These are phyloP conservation scores for Enhydra lutris DNA, from an alignment of 2,113 vertebrate species.

Conservation along the genomic window DNA sequence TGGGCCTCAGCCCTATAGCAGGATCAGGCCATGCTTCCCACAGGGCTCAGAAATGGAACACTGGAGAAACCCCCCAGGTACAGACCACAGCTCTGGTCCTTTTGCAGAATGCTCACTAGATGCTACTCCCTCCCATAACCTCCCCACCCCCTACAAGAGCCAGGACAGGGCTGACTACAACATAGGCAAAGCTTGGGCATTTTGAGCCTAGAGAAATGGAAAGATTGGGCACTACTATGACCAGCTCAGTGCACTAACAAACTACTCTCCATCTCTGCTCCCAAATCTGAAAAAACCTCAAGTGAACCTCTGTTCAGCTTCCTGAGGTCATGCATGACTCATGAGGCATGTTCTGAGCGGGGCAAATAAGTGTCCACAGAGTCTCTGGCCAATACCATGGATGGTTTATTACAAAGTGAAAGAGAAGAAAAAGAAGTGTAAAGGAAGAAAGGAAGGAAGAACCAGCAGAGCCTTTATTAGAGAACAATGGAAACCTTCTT, in stretches of 20 bases:
- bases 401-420: conserved; percentile 2
- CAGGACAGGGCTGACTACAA: background rate
- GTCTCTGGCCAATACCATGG: background rate
- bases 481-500: background rate
- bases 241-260: background rate
- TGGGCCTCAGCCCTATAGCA: rapidly evolving
- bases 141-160: background rate
- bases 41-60: background rate
- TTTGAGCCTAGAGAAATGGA: background rate
- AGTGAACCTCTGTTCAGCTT: background rate
- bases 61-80: background rate
- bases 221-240: background rate
- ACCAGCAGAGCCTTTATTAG: background rate
- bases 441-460: background rate
- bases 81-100: background rate
- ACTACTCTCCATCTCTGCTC: background rate
- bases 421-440: background rate
- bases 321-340: background rate
- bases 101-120: background rate
- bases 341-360: background rate
- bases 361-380: background rate
- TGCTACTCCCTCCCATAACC: background rate
- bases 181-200: background rate
- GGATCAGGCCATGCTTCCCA: background rate
- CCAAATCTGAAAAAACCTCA: background rate